Evolutionary conservation across 2,888 invertebrate species (phyloP).

Genomic region (Busseola fusca): DNA sequence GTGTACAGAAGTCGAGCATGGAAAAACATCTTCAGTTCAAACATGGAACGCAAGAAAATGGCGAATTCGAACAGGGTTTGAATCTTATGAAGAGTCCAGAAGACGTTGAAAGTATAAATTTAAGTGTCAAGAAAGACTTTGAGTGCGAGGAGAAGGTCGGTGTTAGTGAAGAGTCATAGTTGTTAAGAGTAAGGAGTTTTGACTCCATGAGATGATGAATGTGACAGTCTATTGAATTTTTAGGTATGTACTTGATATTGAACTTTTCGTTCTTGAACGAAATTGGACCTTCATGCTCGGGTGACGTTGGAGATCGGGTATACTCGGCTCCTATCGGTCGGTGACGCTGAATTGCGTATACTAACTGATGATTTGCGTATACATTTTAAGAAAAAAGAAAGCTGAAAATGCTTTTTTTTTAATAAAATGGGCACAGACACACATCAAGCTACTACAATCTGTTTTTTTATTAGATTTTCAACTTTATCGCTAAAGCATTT

Average conservation of each 20-base stretch:
- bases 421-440: no score
- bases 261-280: not conserved
- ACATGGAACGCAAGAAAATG: slow-evolving; percentile 68
- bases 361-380: no score
- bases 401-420: no score
- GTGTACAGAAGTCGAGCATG: slow-evolving; percentile 84
- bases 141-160: slow-evolving; percentile 50
- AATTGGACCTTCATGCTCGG: not conserved
- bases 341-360: not conserved
- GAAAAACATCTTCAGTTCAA: slow-evolving; percentile 85
- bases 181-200: slow-evolving; percentile 45
- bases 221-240: slow-evolving; percentile 27
- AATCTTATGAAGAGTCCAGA: slow-evolving; percentile 64
- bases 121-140: slow-evolving; percentile 75
- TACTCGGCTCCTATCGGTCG: not conserved
- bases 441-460: no score
- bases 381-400: no score
- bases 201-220: slow-evolving; percentile 21
- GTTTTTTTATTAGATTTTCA: no score
- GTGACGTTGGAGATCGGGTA: not conserved
- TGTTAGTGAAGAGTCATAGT: slow-evolving; percentile 57
- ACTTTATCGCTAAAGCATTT: no score
- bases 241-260: not conserved
- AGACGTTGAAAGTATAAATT: slow-evolving; percentile 70
- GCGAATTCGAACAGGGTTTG: slow-evolving; percentile 58